Conservation (phyloP, 2,797 vertebrate genomes). For the Paguma larvata region DNA sequence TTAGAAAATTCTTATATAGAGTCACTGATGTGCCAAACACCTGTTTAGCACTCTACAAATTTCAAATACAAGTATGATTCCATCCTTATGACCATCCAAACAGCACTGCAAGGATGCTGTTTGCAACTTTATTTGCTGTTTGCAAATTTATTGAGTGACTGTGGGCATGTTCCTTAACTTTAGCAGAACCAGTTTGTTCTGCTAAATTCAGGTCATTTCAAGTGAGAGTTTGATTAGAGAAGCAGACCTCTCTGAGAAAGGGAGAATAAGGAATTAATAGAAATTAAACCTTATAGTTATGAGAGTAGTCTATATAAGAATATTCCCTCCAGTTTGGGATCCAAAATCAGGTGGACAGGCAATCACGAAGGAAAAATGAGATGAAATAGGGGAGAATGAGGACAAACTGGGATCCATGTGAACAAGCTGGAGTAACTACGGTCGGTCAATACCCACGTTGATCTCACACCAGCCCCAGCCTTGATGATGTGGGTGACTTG, state of each 20-base stretch:
- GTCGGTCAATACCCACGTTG: neutral
- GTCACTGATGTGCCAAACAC: neutral
- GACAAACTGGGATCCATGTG: neutral
- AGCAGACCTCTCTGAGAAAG: neutral
- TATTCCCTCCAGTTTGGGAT: neutral
- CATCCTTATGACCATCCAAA: neutral
- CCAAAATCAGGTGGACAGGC: neutral
- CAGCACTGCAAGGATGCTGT: neutral
- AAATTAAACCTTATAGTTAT: neutral
- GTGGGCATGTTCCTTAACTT: neutral
- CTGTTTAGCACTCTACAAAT: neutral
- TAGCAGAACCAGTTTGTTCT: neutral
- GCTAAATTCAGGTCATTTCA: neutral
- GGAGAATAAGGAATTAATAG: neutral
- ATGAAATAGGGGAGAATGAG: neutral
- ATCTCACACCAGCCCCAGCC: neutral
- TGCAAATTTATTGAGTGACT: neutral
- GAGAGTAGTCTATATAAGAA: neutral
- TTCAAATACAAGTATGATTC: neutral
- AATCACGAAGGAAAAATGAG: neutral
- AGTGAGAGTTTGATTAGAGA: neutral
- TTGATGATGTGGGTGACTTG: neutral
- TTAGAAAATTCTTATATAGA: neutral
- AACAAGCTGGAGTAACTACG: neutral
- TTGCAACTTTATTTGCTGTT: too few relatives aligned